These are phyloP conservation scores for Pampusana beccarii DNA, from an alignment of 2,113 vertebrate genomes.

Conservation along the genomic window DNA sequence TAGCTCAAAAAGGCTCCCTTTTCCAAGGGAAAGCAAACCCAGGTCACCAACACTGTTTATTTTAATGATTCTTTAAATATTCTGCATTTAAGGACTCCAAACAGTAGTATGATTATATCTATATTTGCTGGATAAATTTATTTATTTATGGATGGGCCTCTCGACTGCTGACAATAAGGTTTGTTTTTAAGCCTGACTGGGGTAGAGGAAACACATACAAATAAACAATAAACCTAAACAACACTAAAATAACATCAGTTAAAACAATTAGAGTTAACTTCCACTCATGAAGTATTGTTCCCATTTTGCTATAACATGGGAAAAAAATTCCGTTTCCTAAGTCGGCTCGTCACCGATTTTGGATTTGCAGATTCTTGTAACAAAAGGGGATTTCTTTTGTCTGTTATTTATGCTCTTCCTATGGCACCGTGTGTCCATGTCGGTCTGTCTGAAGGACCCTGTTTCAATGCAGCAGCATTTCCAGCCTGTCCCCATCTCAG, in stretches of 20 bases:
- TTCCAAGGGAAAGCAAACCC: neutral
- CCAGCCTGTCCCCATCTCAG: neutral
- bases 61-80: neutral
- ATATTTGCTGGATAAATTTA: neutral
- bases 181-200: constrained; percentile 57
- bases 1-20: neutral
- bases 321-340: constrained; percentile 74
- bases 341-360: constrained; percentile 55
- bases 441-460: neutral
- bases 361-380: constrained; percentile 69
- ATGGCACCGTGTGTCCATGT: neutral
- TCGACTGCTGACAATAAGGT: constrained; percentile 20
- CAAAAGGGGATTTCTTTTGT: constrained; percentile 71
- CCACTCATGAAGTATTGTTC: constrained; percentile 75
- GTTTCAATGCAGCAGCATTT: neutral
- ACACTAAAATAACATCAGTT: constrained; percentile 79
- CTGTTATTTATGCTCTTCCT: constrained; percentile 70
- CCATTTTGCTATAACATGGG: constrained; percentile 65
- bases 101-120: neutral
- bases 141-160: constrained; percentile 41
- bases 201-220: constrained; percentile 78
- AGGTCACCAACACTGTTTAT: neutral
- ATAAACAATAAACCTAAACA: constrained; percentile 80
- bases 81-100: neutral
- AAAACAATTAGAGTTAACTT: constrained; percentile 77